Base-by-base conservation (phyloP, 2,113 vertebrate genomes). In the Charadrius vociferus region DNA sequence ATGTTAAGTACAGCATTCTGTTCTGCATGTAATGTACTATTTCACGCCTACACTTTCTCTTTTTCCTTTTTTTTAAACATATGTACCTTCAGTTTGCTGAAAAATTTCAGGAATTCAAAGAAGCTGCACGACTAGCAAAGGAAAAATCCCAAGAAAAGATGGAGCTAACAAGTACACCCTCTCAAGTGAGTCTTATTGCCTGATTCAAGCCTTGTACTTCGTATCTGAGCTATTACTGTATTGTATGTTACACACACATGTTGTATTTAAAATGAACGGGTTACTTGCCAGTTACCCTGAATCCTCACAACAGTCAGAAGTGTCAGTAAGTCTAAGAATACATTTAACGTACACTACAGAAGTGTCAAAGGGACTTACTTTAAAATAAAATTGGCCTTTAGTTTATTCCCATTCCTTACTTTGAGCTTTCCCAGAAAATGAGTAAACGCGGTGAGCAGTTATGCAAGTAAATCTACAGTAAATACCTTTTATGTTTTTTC, bases 91-190 rank as follows among this genome's bases (percentile, higher is more conserved):
- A 99, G 99, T 99, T 99, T 98, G 99, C 99, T 97, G 99, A 99
- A 97, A 99, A 99, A 98, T 99, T 99, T 99, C 99, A 99, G 86
- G 99, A 99, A 98, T 99, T 99, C 97, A 99, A 99, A 98, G 99
- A 99, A 98, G 99, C 99, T 88, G 99, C 99, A 5, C 98, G 99
- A 80, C 98, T 99, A 65, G 99, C 99, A 80, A 99, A 99, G 96
- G 99, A 99, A 98, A 99, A 99, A 98, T 99, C 99, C 62, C 99
- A 99, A 81, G 99, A 99, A 94, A 99, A 99, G 98, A 99, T 99
- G 99, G 99, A 99, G 79, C 98, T 99, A 97, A 99, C 99, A 88
- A 99, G 99, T 95, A 99, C 99, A 91, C 99, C 99, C 36, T 99
- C 99, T 96, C 99, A 99, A 99, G 99, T 99, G 96, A 90, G 97